phyloP scores from a whole-genome alignment of 2,888 invertebrate species.

The Cantharis lateralis region DNA sequence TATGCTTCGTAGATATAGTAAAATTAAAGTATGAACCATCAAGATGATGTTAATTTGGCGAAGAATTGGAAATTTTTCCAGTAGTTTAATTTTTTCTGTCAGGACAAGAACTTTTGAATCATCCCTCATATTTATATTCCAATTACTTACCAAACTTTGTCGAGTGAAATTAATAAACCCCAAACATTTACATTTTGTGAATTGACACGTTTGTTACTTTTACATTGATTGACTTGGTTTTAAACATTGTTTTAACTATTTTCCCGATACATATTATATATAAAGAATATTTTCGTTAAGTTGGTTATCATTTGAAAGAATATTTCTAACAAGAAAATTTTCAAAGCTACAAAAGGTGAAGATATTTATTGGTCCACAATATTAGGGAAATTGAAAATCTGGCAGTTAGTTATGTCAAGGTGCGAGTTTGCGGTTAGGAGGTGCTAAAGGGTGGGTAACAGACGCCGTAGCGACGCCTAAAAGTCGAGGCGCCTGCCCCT shows the following conservation, averaged over 20 bases:
- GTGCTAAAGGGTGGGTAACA: constrained; percentile 44
- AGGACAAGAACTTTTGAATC: neutral
- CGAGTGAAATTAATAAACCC: neutral
- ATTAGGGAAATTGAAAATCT: constrained; percentile 23
- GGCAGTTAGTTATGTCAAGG: constrained; percentile 35
- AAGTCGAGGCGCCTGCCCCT: constrained; percentile 55
- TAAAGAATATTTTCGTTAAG: neutral
- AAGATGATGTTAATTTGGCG: neutral
- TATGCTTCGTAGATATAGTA: no score
- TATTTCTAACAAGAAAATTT: neutral
- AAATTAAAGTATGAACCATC: no score
- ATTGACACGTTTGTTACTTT: neutral
- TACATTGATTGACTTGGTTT: neutral
- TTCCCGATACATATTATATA: neutral
- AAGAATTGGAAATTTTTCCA: neutral
- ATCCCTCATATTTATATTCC: neutral
- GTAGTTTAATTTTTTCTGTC: neutral
- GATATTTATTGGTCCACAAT: neutral
- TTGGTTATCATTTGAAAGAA: neutral
- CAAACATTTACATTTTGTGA: neutral
- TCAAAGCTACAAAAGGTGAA: neutral
- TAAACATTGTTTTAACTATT: neutral
- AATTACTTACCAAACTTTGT: neutral
- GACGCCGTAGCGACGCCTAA: constrained; percentile 53
- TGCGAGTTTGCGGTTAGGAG: constrained; percentile 44